These are phyloP conservation scores for Zaprionus tsacasi DNA, from an alignment of 1,140 invertebrate species.

Conservation along the genomic window DNA sequence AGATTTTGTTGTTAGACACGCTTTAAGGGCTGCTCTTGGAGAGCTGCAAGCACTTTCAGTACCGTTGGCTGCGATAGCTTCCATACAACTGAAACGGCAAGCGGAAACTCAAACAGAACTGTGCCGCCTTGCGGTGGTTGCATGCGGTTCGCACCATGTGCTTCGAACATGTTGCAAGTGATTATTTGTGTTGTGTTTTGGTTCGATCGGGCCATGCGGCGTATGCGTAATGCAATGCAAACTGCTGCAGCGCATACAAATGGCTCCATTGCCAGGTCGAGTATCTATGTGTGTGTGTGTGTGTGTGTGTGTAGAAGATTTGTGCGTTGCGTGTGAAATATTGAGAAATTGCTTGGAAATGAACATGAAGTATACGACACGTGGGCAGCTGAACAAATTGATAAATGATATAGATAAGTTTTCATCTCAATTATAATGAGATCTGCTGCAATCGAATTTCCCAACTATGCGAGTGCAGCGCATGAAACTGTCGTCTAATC, in stretches of 20 bases:
- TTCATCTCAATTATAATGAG: background rate
- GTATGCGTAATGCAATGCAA: slow-evolving; percentile 42
- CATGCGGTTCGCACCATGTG: slow-evolving; percentile 58
- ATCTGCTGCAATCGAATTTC: background rate
- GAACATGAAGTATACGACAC: slow-evolving; percentile 60
- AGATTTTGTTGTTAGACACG: slow-evolving; percentile 52
- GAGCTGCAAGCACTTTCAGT: slow-evolving; percentile 34
- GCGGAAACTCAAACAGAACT: slow-evolving; percentile 26
- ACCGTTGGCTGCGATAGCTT: slow-evolving; percentile 72
- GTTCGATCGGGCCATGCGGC: slow-evolving; percentile 54
- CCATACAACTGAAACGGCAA: slow-evolving; percentile 66
- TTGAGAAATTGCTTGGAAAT: slow-evolving; percentile 69
- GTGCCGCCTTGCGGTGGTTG: background rate
- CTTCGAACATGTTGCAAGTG: slow-evolving; percentile 70
- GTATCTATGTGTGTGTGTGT: slow-evolving; percentile 9
- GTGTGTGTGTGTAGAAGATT: slow-evolving; percentile 8
- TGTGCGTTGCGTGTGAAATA: slow-evolving; percentile 20
- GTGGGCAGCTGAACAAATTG: slow-evolving; percentile 57
- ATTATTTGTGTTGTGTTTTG: slow-evolving; percentile 73
- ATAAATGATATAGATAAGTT: slow-evolving; percentile 24
- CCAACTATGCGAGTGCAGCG: background rate
- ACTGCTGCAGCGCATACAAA: slow-evolving; percentile 57
- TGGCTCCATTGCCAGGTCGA: slow-evolving; percentile 25
- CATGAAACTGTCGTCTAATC: background rate
- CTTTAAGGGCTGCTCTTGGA: background rate